A percentile compares a stretch with the other conserved stretches of the same genome.
phyloP scores from a whole-genome alignment of 2,113 vertebrate species.

The Triplophysa dalaica region DNA sequence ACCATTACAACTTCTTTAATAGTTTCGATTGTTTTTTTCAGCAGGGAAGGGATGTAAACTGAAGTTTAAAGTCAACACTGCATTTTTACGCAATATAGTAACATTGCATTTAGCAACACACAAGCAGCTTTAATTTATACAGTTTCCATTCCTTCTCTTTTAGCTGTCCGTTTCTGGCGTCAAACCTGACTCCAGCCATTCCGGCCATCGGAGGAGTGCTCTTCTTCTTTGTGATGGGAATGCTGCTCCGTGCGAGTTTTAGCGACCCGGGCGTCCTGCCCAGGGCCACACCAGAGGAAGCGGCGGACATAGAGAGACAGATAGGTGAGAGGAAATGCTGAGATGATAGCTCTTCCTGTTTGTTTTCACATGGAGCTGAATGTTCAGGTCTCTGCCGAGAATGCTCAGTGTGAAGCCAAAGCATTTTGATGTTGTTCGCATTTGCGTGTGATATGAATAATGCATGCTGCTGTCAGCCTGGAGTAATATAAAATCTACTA shows the following conservation, averaged over 20 bases:
- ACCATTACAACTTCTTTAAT: too few relatives aligned
- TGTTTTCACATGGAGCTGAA: background rate
- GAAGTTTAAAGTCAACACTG: background rate
- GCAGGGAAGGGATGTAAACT: too few relatives aligned
- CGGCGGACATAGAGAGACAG: slow-evolving; percentile 90
- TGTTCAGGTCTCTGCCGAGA: slow-evolving; percentile 3
- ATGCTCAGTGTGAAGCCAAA: background rate
- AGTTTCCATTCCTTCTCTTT: slow-evolving; percentile 26
- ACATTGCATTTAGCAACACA: too few relatives aligned
- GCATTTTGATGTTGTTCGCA: slow-evolving; percentile 34
- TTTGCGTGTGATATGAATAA: slow-evolving; percentile 34
- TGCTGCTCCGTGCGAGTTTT: slow-evolving; percentile 91
- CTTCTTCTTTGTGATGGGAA: slow-evolving; percentile 93
- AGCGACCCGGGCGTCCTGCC: slow-evolving; percentile 92
- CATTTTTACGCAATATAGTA: background rate
- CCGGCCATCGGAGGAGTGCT: slow-evolving; percentile 86
- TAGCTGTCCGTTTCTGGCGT: slow-evolving; percentile 90
- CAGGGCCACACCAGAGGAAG: slow-evolving; percentile 88
- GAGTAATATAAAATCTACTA: slow-evolving; percentile 41
- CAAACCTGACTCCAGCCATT: slow-evolving; percentile 87
- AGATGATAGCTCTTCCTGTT: slow-evolving; percentile 13
- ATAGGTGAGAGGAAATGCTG: slow-evolving; percentile 78
- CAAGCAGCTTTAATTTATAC: background rate
- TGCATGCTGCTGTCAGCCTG: slow-evolving; percentile 25
- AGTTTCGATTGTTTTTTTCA: too few relatives aligned